Conservation (phyloP, 2,797 vertebrate species). For the Ara ararauna region DNA sequence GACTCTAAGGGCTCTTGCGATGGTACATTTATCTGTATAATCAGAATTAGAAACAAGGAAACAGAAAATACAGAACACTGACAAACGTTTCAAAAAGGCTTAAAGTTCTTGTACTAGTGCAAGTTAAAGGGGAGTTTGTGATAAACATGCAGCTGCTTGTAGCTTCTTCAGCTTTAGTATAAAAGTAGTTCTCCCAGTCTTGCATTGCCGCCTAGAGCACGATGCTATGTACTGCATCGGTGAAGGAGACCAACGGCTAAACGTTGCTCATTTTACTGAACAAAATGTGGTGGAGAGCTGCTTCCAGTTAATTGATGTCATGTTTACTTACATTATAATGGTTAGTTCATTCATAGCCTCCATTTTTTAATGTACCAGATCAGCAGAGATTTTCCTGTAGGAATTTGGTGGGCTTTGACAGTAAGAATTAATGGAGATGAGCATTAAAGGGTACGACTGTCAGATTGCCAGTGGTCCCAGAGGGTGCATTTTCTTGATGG, state of each 20-base stretch:
- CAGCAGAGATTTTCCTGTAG: background rate
- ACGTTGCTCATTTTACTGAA: background rate
- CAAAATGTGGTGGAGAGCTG: background rate
- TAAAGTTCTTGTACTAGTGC: constrained; percentile 30
- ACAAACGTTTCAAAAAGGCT: constrained; percentile 55
- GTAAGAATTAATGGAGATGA: constrained; percentile 77
- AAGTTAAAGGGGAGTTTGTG: constrained; percentile 46
- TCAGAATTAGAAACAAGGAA: constrained; percentile 67
- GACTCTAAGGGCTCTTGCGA: constrained; percentile 46
- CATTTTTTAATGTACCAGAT: background rate
- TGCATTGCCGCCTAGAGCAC: constrained; percentile 72
- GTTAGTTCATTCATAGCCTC: constrained; percentile 34
- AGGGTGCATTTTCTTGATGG: constrained; percentile 79
- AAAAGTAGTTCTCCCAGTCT: constrained; percentile 22
- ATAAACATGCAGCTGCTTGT: constrained; percentile 63
- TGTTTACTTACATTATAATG: constrained; percentile 16
- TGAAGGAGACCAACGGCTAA: background rate
- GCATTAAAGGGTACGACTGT: constrained; percentile 79
- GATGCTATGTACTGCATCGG: background rate
- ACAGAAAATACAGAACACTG: constrained; percentile 42
- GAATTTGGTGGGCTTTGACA: constrained; percentile 65
- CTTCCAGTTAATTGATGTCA: constrained; percentile 40
- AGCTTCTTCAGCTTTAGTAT: background rate
- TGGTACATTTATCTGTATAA: constrained; percentile 49
- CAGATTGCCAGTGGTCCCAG: constrained; percentile 74